Percentiles rank a stretch among this genome's conserved stretches.
Conservation (phyloP, 2,797 vertebrate species). For the Artibeus jamaicensis region DNA sequence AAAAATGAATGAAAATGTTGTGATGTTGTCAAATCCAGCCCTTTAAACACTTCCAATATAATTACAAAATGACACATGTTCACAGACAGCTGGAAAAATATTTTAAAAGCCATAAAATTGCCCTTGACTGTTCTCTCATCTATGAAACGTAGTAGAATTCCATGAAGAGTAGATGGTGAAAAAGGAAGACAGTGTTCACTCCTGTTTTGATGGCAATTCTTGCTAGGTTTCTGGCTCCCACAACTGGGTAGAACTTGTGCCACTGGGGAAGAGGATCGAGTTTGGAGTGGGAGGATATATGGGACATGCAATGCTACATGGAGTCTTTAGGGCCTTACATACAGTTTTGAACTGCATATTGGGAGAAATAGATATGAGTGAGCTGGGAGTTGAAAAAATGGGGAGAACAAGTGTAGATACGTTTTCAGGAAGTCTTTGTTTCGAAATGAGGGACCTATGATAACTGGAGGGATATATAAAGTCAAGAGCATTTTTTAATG, state of each 20-base stretch:
- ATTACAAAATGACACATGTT: neutral
- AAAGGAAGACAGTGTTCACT: neutral
- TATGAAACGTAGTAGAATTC: neutral
- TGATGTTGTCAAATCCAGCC: neutral
- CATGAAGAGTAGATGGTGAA: neutral
- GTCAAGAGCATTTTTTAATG: neutral
- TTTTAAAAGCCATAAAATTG: neutral
- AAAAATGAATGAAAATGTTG: neutral
- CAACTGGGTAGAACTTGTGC: too few species aligned
- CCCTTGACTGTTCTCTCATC: neutral
- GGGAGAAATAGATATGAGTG: neutral
- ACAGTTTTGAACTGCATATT: neutral
- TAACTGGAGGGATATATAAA: neutral
- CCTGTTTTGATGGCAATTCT: fast-evolving
- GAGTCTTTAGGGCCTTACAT: neutral
- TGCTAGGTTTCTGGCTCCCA: neutral
- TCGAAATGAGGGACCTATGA: neutral
- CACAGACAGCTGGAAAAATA: neutral
- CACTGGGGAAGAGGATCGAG: fast-evolving
- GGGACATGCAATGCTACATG: fast-evolving
- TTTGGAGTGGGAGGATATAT: fast-evolving
- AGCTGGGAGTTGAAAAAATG: neutral
- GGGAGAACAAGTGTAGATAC: neutral
- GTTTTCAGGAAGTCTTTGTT: neutral
- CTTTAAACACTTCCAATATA: neutral